Base-by-base conservation (phyloP, 2,797 vertebrate species). In the Coranthus polyacanthus region DNA sequence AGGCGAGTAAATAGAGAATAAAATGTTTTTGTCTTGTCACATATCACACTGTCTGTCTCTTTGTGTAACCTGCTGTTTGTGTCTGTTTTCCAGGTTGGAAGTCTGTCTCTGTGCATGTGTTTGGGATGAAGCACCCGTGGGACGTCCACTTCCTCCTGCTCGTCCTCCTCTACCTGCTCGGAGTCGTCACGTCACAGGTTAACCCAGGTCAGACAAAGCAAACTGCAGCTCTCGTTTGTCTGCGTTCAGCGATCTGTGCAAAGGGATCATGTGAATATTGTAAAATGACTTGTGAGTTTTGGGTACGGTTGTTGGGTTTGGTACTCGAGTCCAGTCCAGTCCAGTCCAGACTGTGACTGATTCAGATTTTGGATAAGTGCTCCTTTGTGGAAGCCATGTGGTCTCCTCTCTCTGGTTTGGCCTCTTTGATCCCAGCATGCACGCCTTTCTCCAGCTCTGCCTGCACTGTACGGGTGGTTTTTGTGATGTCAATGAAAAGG, bases 61-160 rank as follows among this genome's bases (percentile, higher is more conserved):
- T 58, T 54, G 17, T 29, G 1, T 81, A 49, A 89, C 62, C 38
- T 43, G 4, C 38, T 72, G 39, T 82, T 24, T 83, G 47, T 12
- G 1, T 60, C 24, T 81, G 46, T 77, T 51, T 82, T 84, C 50
- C 78, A 92, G 87, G 77, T 85, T 53, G 78, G 81, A 86, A 76
- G 70, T 56, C 70, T 41, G 82, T 77, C 51, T 83, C 64, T 69
- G 72, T 74, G 45, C 77, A 45, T 59, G 78, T 79, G 71, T 88
- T 84, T 83, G 86, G 79, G 80, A 95, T 94, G 94, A 93, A 90
- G 87, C 85, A 65, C 80, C 83, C 75, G 83, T 81, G 88, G 82
- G 82, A 93, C 70, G 55, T 83, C 66, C 81, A 78, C 83, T 83
- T 93, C 81, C 82, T 85, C 41, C 85, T 91, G 57, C 84, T 92